phyloP scores from a whole-genome alignment of 2,888 invertebrate genomes.

The Drosophila tripunctata region DNA sequence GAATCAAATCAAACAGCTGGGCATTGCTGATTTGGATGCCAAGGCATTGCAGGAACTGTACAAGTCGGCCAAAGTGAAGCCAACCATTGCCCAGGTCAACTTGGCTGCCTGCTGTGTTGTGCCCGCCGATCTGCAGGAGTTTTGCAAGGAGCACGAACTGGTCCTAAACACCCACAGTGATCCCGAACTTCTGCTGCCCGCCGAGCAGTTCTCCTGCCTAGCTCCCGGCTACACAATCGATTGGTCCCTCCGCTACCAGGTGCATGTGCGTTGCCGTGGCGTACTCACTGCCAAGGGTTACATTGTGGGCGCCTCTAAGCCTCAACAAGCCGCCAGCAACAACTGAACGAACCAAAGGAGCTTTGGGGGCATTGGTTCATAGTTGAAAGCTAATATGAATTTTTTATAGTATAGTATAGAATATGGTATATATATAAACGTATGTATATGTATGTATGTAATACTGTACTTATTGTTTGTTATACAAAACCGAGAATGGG shows the following conservation, averaged over 20 bases:
- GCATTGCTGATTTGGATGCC: constrained; percentile 95
- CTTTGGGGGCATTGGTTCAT: constrained; percentile 18
- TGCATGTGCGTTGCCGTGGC: constrained; percentile 95
- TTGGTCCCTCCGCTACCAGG: constrained; percentile 94
- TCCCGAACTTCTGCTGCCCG: constrained; percentile 87
- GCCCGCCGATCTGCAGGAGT: constrained; percentile 94
- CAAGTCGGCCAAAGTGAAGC: constrained; percentile 91
- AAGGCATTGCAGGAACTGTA: constrained; percentile 90
- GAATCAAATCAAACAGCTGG: constrained; percentile 89
- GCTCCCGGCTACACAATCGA: constrained; percentile 86
- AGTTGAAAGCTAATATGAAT: constrained; percentile 51
- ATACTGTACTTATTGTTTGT: constrained; percentile 73
- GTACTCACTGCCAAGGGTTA: constrained; percentile 96
- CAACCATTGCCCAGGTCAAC: constrained; percentile 96
- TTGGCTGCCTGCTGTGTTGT: constrained; percentile 97
- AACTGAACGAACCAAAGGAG: constrained; percentile 34
- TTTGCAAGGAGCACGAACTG: constrained; percentile 95
- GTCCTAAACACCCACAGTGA: constrained; percentile 98
- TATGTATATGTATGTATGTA: constrained; percentile 46
- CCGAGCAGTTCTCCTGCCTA: constrained; percentile 85
- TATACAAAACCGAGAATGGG: constrained; percentile 65
- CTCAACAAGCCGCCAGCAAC: no score
- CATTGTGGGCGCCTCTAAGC: constrained; percentile 85
- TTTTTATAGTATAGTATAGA: constrained; percentile 51
- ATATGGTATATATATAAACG: constrained; percentile 12